phyloP scores from a whole-genome alignment of 2,888 invertebrate genomes.

The Lordiphosa fenestrarum region DNA sequence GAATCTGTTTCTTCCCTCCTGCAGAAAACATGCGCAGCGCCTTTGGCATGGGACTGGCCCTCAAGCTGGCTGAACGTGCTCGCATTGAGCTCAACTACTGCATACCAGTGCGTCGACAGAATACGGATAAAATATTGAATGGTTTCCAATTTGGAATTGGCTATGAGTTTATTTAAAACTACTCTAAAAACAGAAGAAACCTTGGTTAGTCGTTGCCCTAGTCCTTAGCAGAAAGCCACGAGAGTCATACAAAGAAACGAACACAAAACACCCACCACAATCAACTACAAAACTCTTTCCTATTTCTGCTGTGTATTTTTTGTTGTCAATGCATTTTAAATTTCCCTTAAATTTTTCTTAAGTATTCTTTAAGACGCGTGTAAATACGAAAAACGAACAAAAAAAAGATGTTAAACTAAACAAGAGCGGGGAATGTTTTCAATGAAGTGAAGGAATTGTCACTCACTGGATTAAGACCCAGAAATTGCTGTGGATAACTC shows the following conservation, averaged over 20 bases:
- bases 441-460: too few relatives aligned
- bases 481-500: too few relatives aligned
- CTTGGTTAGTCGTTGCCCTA: constrained; percentile 20
- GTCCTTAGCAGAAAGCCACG: constrained; percentile 29
- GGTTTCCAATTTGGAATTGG: constrained; percentile 94
- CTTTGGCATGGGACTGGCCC: constrained; percentile 90
- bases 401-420: constrained; percentile 9
- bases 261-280: constrained; percentile 3
- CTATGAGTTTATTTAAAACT: constrained; percentile 87
- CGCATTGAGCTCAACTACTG: constrained; percentile 97
- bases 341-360: constrained; percentile 49
- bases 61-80: constrained; percentile 91
- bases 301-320: constrained; percentile 44
- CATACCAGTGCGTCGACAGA: constrained; percentile 86
- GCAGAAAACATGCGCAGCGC: constrained; percentile 85
- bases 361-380: constrained; percentile 52
- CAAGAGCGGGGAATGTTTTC: background rate
- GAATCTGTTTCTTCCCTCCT: constrained; percentile 52
- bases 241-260: constrained; percentile 36
- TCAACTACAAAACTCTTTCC: constrained; percentile 18
- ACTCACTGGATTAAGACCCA: too few relatives aligned
- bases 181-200: background rate
- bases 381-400: constrained; percentile 40
- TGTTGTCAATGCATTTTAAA: constrained; percentile 52
- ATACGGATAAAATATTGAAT: constrained; percentile 84